Percentiles rank a stretch among this genome's conserved stretches.
Conservation (phyloP, 2,113 vertebrate species). For the Cephalopholis sonnerati region DNA sequence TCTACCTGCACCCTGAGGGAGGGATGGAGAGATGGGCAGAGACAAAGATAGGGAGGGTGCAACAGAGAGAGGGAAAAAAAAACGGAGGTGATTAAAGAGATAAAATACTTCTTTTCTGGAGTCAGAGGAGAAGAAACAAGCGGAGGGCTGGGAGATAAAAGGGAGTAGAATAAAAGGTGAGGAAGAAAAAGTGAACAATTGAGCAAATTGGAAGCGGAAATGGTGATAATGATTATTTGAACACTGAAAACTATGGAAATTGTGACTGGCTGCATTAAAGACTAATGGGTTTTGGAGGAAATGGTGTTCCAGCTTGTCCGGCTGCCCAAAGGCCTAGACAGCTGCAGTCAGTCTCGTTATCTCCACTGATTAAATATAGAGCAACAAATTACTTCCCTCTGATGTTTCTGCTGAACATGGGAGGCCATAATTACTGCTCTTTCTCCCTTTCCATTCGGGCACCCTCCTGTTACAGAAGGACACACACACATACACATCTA, state of each 20-base stretch:
- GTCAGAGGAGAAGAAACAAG: conserved; percentile 31
- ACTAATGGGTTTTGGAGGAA: conserved; percentile 80
- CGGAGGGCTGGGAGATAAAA: conserved; percentile 20
- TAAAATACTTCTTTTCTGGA: conserved; percentile 17
- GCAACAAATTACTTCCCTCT: conserved; percentile 84
- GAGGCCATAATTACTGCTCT: conserved; percentile 78
- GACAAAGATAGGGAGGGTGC: conserved; percentile 16
- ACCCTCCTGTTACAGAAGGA: conserved; percentile 60
- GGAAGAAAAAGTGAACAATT: conserved; percentile 30
- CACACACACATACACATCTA: conserved; percentile 25
- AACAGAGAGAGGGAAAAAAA: background rate
- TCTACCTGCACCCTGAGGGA: conserved; percentile 87
- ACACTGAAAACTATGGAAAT: conserved; percentile 67
- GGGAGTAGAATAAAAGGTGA: conserved; percentile 9
- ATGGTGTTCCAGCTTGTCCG: conserved; percentile 68
- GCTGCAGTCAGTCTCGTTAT: conserved; percentile 79
- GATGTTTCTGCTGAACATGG: conserved; percentile 81
- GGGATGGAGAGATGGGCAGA: conserved; percentile 42
- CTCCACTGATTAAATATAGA: conserved; percentile 83
- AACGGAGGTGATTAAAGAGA: conserved; percentile 4
- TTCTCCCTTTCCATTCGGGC: conserved; percentile 68
- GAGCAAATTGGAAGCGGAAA: conserved; percentile 39
- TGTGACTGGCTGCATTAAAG: conserved; percentile 60
- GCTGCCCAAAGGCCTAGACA: conserved; percentile 73
- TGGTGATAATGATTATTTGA: conserved; percentile 67